phyloP scores from a whole-genome alignment of 92 coral and sea anemone genomes.

The Pocillopora meandrina region DNA sequence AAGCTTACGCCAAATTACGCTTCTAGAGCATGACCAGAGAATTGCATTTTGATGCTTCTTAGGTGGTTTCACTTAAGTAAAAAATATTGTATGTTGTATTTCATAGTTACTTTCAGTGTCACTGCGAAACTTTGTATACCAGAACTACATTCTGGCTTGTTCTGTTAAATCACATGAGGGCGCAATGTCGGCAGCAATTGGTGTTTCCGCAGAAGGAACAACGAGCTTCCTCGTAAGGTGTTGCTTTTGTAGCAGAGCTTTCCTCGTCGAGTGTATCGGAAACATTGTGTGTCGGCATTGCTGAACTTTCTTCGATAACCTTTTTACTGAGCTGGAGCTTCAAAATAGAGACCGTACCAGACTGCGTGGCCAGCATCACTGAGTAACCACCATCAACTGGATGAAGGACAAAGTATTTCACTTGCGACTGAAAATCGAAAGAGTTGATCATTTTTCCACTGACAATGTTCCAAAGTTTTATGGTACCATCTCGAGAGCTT shows the following conservation, averaged over 20 bases:
- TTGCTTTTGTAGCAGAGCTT: neutral
- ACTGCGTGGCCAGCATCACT: conserved; percentile 70
- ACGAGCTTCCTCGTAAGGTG: neutral
- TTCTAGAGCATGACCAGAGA: no score
- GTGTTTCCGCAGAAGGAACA: neutral
- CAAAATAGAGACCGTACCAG: conserved; percentile 81
- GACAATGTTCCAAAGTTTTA: conserved; percentile 71
- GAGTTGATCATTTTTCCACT: conserved; percentile 62
- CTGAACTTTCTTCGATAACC: neutral
- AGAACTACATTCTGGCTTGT: neutral
- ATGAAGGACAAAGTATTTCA: conserved; percentile 66
- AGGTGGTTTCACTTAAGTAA: no score
- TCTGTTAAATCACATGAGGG: neutral
- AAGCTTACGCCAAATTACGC: no score
- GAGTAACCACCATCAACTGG: conserved; percentile 54
- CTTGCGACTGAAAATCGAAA: conserved; percentile 86
- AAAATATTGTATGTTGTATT: no score
- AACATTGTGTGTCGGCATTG: neutral
- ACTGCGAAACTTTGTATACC: neutral
- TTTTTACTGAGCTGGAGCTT: conserved; percentile 37
- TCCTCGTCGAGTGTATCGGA: neutral
- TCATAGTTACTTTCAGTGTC: no score
- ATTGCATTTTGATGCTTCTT: no score
- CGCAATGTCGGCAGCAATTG: conserved; percentile 14
- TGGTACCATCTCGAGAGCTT: conserved; percentile 89